Evolutionary conservation across 1,140 invertebrate species (phyloP).

Genomic region (Bursaphelenchus mucronatus): DNA sequence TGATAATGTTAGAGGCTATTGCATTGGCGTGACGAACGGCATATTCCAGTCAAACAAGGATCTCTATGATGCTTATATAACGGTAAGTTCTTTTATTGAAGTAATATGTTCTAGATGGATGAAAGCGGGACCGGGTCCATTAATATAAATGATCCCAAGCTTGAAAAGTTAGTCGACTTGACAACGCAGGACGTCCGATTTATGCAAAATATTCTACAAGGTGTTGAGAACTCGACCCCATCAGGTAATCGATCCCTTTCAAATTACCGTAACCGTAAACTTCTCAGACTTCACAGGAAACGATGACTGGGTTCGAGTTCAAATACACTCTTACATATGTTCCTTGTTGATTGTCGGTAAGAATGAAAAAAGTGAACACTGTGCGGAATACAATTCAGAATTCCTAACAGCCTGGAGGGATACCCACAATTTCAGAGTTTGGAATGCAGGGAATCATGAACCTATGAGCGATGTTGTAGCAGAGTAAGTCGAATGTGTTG

Average conservation of each 20-base stretch:
- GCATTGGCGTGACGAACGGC: conserved; percentile 93
- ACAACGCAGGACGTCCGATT: conserved; percentile 92
- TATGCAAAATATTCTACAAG: conserved; percentile 83
- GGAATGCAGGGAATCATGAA: conserved; percentile 67
- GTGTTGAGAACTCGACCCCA: conserved; percentile 75
- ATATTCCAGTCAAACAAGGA: conserved; percentile 91
- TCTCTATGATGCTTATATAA: conserved; percentile 83
- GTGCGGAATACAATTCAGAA: conserved; percentile 79
- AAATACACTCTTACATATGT: conserved; percentile 85
- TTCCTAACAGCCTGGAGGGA: conserved; percentile 80
- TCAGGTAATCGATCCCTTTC: conserved; percentile 64
- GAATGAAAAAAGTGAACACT: conserved; percentile 30
- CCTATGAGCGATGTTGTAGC: conserved; percentile 54
- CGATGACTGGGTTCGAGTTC: conserved; percentile 88
- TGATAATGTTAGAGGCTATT: conserved; percentile 79
- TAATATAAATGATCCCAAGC: conserved; percentile 77
- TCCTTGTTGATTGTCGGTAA: conserved; percentile 69
- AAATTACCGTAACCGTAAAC: conserved; percentile 1
- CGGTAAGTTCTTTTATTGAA: conserved; percentile 66
- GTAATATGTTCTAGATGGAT: conserved; percentile 20
- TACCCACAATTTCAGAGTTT: conserved; percentile 81
- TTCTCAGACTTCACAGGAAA: conserved; percentile 75
- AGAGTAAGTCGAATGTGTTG: conserved; percentile 19
- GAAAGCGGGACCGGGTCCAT: conserved; percentile 74
- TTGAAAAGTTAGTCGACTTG: conserved; percentile 76